Evolutionary conservation across 2,888 invertebrate species (phyloP).

Genomic region (Heliconius cydno): DNA sequence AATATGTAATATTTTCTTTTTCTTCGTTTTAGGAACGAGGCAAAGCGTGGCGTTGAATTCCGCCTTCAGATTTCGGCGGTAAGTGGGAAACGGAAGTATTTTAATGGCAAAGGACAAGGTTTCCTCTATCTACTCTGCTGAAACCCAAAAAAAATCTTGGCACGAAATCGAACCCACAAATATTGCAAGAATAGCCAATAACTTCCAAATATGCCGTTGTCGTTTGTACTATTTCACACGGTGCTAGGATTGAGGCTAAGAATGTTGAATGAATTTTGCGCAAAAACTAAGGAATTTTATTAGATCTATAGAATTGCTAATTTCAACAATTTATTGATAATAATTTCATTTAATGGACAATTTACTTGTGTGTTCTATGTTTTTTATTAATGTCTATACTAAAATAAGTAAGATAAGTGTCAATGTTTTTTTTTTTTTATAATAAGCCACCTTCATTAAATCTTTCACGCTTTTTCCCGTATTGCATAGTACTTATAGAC

Average conservation of each 20-base stretch:
- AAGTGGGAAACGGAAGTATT: not conserved
- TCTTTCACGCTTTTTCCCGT: not conserved
- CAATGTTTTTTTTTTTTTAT: no score
- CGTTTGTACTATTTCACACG: conserved; percentile 2
- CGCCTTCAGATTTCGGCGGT: not conserved
- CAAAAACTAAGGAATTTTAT: not conserved
- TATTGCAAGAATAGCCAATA: not conserved
- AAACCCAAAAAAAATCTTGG: not conserved
- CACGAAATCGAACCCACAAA: not conserved
- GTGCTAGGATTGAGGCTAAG: conserved; percentile 1
- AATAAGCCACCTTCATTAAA: no score
- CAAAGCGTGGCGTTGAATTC: not conserved
- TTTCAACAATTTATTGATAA: not conserved
- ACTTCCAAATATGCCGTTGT: not conserved
- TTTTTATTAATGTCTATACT: not conserved
- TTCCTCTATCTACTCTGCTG: no score
- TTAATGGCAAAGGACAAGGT: not conserved
- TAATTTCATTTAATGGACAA: not conserved
- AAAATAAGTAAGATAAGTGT: no score
- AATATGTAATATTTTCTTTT: not conserved
- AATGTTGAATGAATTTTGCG: not conserved
- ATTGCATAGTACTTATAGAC: no score
- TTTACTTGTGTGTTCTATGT: conserved; percentile 3
- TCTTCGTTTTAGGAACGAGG: not conserved
- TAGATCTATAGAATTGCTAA: not conserved